phyloP scores from a whole-genome alignment of 2,797 vertebrate species.

The Esox masquinongy region DNA sequence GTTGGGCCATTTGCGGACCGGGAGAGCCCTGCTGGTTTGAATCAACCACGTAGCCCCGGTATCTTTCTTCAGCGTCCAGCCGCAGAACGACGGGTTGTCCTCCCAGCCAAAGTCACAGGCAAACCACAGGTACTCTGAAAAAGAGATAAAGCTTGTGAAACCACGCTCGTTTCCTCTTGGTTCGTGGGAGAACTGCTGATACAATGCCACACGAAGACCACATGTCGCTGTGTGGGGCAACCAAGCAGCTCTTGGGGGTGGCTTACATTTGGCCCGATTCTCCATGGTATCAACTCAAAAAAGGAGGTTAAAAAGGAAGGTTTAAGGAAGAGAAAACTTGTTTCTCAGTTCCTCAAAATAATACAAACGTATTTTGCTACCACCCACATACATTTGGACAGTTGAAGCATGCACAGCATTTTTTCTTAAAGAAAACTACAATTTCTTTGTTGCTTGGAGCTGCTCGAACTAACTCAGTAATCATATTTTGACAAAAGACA shows the following conservation, averaged over 20 bases:
- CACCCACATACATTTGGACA: not conserved
- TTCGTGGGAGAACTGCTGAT: not conserved
- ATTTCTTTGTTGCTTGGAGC: not conserved
- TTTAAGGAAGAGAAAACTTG: not conserved
- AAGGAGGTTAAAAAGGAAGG: not conserved
- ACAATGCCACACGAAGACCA: not conserved
- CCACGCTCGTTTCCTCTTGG: not conserved
- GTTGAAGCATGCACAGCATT: not conserved
- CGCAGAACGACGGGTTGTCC: slow-evolving; percentile 89
- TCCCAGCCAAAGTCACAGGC: slow-evolving; percentile 95
- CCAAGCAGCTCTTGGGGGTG: too few relatives aligned
- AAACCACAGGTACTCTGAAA: slow-evolving; percentile 79
- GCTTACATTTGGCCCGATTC: too few relatives aligned
- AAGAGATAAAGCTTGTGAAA: not conserved
- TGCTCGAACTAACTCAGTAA: not conserved
- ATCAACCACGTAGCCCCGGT: slow-evolving; percentile 91
- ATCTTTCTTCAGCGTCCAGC: slow-evolving; percentile 88
- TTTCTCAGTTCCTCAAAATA: not conserved
- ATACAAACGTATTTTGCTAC: not conserved
- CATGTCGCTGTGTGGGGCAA: too few relatives aligned
- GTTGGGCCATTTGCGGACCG: slow-evolving; percentile 91
- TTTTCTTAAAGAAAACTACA: not conserved
- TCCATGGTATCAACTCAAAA: not conserved
- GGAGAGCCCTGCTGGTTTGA: slow-evolving; percentile 81
- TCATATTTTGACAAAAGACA: not conserved